A percentile compares a stretch with the other conserved stretches of the same genome.
These are phyloP conservation scores for Petrocephalus zakoni DNA, from an alignment of 2,113 vertebrate species.

Conservation along the genomic window DNA sequence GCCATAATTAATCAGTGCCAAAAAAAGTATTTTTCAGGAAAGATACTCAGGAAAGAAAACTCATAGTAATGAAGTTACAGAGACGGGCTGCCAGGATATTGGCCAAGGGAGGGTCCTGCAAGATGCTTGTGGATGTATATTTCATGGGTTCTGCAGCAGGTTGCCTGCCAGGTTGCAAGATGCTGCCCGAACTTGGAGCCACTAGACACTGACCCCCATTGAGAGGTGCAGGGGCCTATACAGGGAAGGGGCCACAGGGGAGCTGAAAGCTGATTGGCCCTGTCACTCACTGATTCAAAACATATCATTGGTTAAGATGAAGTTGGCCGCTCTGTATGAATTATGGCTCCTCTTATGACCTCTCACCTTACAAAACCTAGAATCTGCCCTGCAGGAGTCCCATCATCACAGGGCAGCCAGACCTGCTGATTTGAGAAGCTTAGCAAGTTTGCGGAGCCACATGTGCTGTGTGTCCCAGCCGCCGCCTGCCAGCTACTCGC, in stretches of 20 bases:
- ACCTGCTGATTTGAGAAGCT: not conserved
- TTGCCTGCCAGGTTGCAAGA: not conserved
- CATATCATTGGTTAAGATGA: not conserved
- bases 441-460: not conserved
- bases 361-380: not conserved
- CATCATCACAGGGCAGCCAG: not conserved
- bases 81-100: not conserved
- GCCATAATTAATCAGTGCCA: slow-evolving; percentile 69
- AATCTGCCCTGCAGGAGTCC: not conserved
- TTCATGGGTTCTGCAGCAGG: not conserved
- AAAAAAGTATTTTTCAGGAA: slow-evolving; percentile 52
- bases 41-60: slow-evolving; percentile 33
- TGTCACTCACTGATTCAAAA: not conserved
- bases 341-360: not conserved
- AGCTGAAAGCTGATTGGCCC: not conserved
- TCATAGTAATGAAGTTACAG: not conserved
- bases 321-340: not conserved
- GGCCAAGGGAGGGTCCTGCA: not conserved
- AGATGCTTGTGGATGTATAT: not conserved
- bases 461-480: not conserved
- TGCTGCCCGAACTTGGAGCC: not conserved
- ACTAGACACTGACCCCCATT: not conserved
- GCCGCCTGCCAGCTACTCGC: not conserved
- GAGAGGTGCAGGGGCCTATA: not conserved
- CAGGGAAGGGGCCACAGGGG: not conserved